Evolutionary conservation across 2,113 vertebrate species (phyloP).

Genomic region (Irena cyanogastra): DNA sequence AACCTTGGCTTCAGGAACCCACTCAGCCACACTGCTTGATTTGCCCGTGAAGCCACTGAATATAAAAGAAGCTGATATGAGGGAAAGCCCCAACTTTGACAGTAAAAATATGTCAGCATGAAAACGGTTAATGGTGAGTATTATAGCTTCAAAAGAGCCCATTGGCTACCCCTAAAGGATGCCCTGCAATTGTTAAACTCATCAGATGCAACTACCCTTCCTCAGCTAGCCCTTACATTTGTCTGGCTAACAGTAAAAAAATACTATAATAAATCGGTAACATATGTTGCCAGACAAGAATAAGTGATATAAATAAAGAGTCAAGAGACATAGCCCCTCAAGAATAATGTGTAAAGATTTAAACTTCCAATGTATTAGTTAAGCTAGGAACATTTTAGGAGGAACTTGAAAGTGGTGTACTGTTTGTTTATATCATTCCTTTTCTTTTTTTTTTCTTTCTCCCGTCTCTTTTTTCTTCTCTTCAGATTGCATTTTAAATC

Average conservation of each 20-base stretch:
- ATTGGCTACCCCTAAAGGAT: constrained; percentile 77
- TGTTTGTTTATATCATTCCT: constrained; percentile 70
- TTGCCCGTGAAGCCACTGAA: neutral
- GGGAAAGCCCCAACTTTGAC: constrained; percentile 11
- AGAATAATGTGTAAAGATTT: constrained; percentile 73
- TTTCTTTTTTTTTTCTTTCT: neutral
- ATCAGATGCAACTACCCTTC: constrained; percentile 77
- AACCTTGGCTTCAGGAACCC: neutral
- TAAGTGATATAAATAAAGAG: constrained; percentile 73
- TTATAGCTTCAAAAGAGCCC: constrained; percentile 72
- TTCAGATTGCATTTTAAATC: constrained; percentile 74
- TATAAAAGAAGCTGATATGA: neutral
- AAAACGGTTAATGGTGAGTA: constrained; percentile 74
- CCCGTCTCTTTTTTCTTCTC: neutral
- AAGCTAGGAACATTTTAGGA: constrained; percentile 67
- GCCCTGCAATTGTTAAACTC: constrained; percentile 75
- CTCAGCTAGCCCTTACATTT: constrained; percentile 74
- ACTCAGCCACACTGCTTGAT: neutral
- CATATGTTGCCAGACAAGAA: constrained; percentile 74
- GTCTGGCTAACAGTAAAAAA: constrained; percentile 77
- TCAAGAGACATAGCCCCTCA: constrained; percentile 65
- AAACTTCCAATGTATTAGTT: constrained; percentile 65
- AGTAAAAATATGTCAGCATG: constrained; percentile 64
- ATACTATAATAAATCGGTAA: constrained; percentile 75
- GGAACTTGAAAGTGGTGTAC: constrained; percentile 61